Evolutionary conservation across 2,113 vertebrate genomes (phyloP).

Genomic region (Tragelaphus scriptus): DNA sequence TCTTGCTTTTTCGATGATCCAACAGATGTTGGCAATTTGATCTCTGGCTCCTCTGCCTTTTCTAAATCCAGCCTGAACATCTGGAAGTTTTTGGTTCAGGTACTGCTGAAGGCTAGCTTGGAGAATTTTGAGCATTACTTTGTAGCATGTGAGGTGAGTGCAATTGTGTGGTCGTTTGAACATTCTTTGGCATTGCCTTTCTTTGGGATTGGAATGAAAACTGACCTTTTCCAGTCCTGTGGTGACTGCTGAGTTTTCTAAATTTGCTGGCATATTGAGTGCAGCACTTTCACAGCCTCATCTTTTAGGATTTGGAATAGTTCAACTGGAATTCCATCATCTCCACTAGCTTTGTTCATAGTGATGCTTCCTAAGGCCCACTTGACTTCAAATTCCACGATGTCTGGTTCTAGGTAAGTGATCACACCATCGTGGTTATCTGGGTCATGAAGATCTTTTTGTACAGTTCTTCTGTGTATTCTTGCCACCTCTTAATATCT

Average conservation of each 20-base stretch:
- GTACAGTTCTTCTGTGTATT: background rate
- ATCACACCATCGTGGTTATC: background rate
- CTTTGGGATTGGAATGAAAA: background rate
- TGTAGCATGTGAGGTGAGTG: accelerated
- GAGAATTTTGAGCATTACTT: background rate
- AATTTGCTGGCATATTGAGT: background rate
- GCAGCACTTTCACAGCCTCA: background rate
- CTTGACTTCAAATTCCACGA: background rate
- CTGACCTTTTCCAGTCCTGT: background rate
- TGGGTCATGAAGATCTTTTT: background rate
- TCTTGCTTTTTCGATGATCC: background rate
- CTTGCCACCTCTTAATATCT: background rate
- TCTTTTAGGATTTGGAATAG: background rate
- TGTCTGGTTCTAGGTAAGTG: background rate
- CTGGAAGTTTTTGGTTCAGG: background rate
- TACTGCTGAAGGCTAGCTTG: background rate
- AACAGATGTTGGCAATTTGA: background rate
- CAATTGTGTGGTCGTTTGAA: background rate
- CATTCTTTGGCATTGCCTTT: background rate
- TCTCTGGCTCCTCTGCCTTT: background rate
- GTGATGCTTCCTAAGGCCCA: background rate
- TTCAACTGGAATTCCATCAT: background rate
- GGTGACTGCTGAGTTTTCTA: background rate
- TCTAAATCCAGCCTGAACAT: background rate
- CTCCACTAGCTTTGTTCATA: background rate